These are phyloP conservation scores for Telmatherina bonti DNA, from an alignment of 2,797 vertebrate species.

Conservation along the genomic window DNA sequence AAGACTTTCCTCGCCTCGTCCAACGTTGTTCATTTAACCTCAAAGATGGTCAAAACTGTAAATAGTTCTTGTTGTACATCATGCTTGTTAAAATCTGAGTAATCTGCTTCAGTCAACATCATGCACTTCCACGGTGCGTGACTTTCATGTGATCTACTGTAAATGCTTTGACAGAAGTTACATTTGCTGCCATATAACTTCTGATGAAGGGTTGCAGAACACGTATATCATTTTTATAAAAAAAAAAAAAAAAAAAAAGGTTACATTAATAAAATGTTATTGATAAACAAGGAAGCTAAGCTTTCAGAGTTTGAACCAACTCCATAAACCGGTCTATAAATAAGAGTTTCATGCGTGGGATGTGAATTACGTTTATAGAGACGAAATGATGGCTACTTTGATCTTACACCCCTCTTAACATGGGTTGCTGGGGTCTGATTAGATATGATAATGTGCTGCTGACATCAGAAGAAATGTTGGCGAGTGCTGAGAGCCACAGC, in stretches of 20 bases:
- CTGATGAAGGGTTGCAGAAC: slow-evolving; percentile 69
- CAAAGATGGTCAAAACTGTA: slow-evolving; percentile 56
- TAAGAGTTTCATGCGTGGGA: slow-evolving; percentile 59
- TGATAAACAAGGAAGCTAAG: slow-evolving; percentile 68
- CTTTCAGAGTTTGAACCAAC: slow-evolving; percentile 70
- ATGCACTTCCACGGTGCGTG: slow-evolving; percentile 69
- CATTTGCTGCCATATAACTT: slow-evolving; percentile 66
- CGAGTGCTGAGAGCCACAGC: slow-evolving; percentile 44
- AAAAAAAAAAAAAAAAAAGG: no score
- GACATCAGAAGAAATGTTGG: slow-evolving; percentile 63
- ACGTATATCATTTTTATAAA: slow-evolving; percentile 79
- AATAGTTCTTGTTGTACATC: slow-evolving; percentile 52
- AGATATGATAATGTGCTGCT: slow-evolving; percentile 83
- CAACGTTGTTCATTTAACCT: slow-evolving; percentile 31
- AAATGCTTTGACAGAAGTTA: slow-evolving; percentile 67
- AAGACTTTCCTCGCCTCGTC: slow-evolving; percentile 23
- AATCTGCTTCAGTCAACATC: slow-evolving; percentile 56
- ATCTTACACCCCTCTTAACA: slow-evolving; percentile 67
- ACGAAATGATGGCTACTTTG: slow-evolving; percentile 57
- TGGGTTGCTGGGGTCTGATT: slow-evolving; percentile 78
- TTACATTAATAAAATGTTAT: slow-evolving; percentile 85
- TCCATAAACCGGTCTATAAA: slow-evolving; percentile 78
- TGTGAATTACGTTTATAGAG: slow-evolving; percentile 76
- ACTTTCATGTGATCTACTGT: slow-evolving; percentile 68
- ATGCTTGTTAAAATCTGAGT: slow-evolving; percentile 42